Conservation (phyloP, 2,113 vertebrate species). For the Monopterus albus region DNA sequence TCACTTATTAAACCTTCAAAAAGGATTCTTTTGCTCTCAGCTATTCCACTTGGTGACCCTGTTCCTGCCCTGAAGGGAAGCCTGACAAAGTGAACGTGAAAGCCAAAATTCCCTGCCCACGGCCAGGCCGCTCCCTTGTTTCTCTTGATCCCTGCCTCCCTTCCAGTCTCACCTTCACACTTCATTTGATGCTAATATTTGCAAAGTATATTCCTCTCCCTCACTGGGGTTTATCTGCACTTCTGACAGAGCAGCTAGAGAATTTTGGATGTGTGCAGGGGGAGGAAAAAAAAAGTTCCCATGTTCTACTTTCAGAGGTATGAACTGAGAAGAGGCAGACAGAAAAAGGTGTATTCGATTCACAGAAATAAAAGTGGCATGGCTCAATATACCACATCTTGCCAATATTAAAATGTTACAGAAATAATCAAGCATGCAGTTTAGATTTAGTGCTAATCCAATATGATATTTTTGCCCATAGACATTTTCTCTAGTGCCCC, state of each 20-base stretch:
- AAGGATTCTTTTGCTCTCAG: slow-evolving; percentile 57
- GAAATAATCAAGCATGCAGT: slow-evolving; percentile 15
- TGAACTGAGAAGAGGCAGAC: slow-evolving; percentile 12
- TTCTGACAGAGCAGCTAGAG: slow-evolving; percentile 64
- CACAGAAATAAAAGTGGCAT: slow-evolving; percentile 6
- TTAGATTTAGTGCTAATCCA: slow-evolving; percentile 27
- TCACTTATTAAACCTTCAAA: slow-evolving; percentile 81
- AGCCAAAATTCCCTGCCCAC: slow-evolving; percentile 20
- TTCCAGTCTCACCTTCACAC: slow-evolving; percentile 58
- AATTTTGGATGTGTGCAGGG: slow-evolving; percentile 35
- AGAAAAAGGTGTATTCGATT: slow-evolving; percentile 23
- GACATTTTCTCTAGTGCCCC: slow-evolving; percentile 19
- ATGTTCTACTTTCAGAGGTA: slow-evolving; percentile 55
- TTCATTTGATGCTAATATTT: slow-evolving; percentile 71
- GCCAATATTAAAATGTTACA: slow-evolving; percentile 7
- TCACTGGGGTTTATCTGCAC: slow-evolving; percentile 65
- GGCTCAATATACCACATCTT: slow-evolving; percentile 21
- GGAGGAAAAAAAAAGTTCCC: no score
- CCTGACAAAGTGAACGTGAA: slow-evolving; percentile 40
- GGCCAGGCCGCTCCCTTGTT: slow-evolving; percentile 4
- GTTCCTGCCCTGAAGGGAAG: slow-evolving; percentile 18
- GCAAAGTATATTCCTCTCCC: slow-evolving; percentile 61
- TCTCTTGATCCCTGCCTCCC: slow-evolving; percentile 9
- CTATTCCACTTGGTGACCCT: slow-evolving; percentile 30
- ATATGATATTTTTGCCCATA: slow-evolving; percentile 16